A percentile compares a stretch with the other conserved stretches of the same genome.
Evolutionary conservation across 2,888 invertebrate species (phyloP).

Genomic region (Torymus aiolomorphi): DNA sequence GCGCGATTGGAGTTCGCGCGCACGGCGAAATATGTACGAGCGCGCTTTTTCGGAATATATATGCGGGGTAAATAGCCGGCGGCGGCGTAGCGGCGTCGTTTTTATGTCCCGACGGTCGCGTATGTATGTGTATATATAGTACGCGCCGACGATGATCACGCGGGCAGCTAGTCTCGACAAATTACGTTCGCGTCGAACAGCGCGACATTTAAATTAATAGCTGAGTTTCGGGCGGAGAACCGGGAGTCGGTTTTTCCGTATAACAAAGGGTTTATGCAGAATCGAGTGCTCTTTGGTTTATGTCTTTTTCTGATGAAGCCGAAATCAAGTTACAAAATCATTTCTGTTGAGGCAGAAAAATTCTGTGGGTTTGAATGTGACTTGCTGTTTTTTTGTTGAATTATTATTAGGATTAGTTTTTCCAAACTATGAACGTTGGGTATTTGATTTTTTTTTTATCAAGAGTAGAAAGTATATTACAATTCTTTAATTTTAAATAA

Average conservation of each 20-base stretch:
- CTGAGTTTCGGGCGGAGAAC: conserved; percentile 5
- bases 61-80: conserved; percentile 31
- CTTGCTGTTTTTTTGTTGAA: too few species aligned
- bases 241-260: conserved; percentile 5
- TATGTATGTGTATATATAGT: not conserved
- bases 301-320: conserved; percentile 20
- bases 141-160: conserved; percentile 1
- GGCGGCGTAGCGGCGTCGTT: conserved; percentile 37
- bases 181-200: conserved; percentile 50
- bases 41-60: conserved; percentile 43
- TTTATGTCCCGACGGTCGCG: conserved; percentile 47
- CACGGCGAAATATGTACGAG: conserved; percentile 49
- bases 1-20: conserved; percentile 40
- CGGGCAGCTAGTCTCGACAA: conserved; percentile 29
- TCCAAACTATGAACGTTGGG: too few species aligned
- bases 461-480: too few species aligned
- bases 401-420: too few species aligned
- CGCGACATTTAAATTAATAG: conserved; percentile 53
- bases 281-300: conserved; percentile 16
- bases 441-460: too few species aligned
- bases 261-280: not conserved
- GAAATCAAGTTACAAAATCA: not conserved
- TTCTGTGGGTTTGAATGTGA: too few species aligned
- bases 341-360: not conserved
- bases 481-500: too few species aligned